Conservation (phyloP, 2,113 vertebrate genomes). For the Cochlearius cochlearius region DNA sequence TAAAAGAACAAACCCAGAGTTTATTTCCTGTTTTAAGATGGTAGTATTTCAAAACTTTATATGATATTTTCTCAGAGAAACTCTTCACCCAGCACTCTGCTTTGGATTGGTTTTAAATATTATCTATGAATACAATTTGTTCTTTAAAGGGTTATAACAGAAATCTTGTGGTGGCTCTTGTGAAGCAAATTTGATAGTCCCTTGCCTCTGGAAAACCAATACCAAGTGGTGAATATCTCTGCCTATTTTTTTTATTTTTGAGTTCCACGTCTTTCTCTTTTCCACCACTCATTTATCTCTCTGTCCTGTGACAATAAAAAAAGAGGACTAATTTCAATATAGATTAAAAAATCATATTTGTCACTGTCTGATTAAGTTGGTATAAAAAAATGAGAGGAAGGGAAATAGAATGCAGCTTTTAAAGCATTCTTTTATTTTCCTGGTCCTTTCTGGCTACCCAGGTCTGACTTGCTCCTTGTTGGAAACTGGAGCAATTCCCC, state of each 20-base stretch:
- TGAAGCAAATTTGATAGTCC: neutral
- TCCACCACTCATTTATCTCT: neutral
- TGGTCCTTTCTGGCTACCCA: neutral
- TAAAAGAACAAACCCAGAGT: neutral
- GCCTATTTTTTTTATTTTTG: neutral
- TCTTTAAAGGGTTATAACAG: neutral
- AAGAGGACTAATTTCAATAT: neutral
- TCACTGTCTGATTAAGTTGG: neutral
- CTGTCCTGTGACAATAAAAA: neutral
- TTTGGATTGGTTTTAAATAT: neutral
- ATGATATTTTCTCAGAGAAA: neutral
- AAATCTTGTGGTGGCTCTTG: neutral
- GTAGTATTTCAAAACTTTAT: neutral
- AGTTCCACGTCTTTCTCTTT: neutral
- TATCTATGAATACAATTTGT: neutral
- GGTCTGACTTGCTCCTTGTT: neutral
- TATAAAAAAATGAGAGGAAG: neutral
- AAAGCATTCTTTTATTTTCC: neutral
- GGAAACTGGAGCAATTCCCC: neutral
- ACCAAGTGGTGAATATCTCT: neutral
- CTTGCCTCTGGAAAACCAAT: neutral
- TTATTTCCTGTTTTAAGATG: neutral
- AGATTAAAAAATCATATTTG: neutral
- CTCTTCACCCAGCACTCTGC: neutral
- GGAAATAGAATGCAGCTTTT: neutral